phyloP scores from a whole-genome alignment of 2,113 vertebrate genomes.

The Solea senegalensis region DNA sequence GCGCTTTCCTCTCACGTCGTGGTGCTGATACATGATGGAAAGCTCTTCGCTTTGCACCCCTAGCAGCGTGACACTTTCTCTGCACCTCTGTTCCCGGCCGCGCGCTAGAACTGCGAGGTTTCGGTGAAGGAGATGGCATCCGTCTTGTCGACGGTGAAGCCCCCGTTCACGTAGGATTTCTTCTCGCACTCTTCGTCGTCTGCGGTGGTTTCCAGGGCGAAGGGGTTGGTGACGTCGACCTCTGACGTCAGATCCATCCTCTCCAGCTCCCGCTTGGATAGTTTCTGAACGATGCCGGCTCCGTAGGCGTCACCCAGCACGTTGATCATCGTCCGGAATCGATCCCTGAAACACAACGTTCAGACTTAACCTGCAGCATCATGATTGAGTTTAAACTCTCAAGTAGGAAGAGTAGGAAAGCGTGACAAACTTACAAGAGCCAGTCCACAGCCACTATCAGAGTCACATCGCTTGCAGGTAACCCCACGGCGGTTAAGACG shows the following conservation, averaged over 20 bases:
- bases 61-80: constrained; percentile 47
- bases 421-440: constrained; percentile 90
- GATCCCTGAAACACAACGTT: constrained; percentile 84
- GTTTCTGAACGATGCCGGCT: constrained; percentile 93
- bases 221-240: constrained; percentile 92
- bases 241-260: constrained; percentile 90
- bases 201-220: constrained; percentile 88
- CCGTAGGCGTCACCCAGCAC: constrained; percentile 96
- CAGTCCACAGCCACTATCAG: constrained; percentile 97
- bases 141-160: constrained; percentile 94
- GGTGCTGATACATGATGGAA: constrained; percentile 54
- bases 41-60: constrained; percentile 26
- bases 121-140: constrained; percentile 96
- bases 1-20: constrained; percentile 35
- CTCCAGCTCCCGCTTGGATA: constrained; percentile 92
- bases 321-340: constrained; percentile 97
- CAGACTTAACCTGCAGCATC: neutral
- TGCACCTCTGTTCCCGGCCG: constrained; percentile 23
- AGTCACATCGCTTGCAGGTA: constrained; percentile 93
- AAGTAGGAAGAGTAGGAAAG: neutral
- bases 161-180: constrained; percentile 94
- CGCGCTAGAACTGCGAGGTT: constrained; percentile 93
- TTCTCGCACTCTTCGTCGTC: constrained; percentile 89
- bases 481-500: constrained; percentile 92
- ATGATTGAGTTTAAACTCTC: neutral